Evolutionary conservation across 2,113 vertebrate genomes (phyloP).

Genomic region (Equus quagga): DNA sequence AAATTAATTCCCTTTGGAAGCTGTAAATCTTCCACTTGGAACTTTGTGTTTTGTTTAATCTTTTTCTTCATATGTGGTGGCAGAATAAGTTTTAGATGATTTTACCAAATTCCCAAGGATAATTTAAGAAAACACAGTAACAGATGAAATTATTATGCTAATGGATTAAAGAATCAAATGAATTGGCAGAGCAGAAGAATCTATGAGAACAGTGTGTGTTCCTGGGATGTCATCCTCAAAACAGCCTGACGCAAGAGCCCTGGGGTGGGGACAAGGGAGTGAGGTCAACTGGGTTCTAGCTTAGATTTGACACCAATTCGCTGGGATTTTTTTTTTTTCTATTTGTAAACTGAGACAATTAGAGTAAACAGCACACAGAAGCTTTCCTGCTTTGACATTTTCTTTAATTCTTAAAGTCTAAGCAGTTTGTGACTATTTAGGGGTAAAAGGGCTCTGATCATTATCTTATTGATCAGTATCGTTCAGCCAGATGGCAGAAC

Average conservation of each 20-base stretch:
- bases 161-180: background rate
- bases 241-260: background rate
- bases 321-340: background rate
- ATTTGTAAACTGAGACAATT: background rate
- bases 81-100: slow-evolving; percentile 24
- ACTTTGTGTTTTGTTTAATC: background rate
- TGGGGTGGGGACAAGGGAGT: fast-evolving
- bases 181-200: background rate
- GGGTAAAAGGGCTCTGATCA: background rate
- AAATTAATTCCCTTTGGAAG: background rate
- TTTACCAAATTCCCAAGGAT: background rate
- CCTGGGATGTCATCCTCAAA: background rate
- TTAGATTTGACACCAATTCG: background rate
- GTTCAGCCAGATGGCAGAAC: background rate
- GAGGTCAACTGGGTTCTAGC: background rate
- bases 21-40: background rate
- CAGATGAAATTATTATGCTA: background rate
- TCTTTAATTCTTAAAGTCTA: background rate
- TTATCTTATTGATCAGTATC: background rate
- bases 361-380: background rate
- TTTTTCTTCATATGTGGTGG: background rate
- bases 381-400: background rate
- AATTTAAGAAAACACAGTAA: background rate
- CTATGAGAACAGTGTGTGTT: background rate
- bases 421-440: background rate